Conservation (phyloP, 2,113 vertebrate genomes). For the mouse (Mus musculus) region GRCm39 chr4:59235501-59236000, state of each 20-base stretch:
- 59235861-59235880: neutral
- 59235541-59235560: neutral
- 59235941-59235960: neutral
- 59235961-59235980: neutral
- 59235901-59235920: neutral
- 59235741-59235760: neutral
- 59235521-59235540: neutral
- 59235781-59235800: neutral
- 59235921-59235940: neutral
- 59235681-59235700: too few species aligned
- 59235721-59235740: too few species aligned
- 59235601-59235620: too few species aligned
- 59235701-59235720: neutral
- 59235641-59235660: too few species aligned
- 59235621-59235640: too few species aligned
- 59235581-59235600: too few species aligned
- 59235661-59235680: too few species aligned
- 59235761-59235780: neutral
- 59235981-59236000: neutral
- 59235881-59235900: neutral
- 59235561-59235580: too few species aligned
- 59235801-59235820: neutral
- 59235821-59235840: neutral
- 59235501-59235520: constrained; percentile 9
- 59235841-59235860: neutral